These are phyloP conservation scores for Heliconius ismenius DNA, from an alignment of 2,888 invertebrate species.

Conservation along the genomic window DNA sequence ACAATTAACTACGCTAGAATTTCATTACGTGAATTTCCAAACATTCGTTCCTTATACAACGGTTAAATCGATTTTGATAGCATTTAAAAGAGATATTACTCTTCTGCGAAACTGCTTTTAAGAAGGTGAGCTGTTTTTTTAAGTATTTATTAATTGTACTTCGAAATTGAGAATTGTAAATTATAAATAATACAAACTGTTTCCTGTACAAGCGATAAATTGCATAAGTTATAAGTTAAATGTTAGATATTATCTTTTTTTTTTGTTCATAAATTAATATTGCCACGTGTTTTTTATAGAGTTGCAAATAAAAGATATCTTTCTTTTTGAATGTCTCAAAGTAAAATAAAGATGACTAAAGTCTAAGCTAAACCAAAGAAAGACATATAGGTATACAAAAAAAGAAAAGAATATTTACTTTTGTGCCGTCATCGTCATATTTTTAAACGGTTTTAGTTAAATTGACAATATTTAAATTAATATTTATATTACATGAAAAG, in stretches of 20 bases:
- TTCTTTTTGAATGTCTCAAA: too few species aligned
- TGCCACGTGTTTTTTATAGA: too few species aligned
- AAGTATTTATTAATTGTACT: not conserved
- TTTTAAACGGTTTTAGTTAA: too few species aligned
- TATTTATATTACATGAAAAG: not conserved
- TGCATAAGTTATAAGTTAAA: not conserved
- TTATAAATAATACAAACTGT: not conserved
- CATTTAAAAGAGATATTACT: not conserved
- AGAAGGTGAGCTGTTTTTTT: not conserved
- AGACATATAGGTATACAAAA: too few species aligned
- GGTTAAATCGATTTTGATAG: constrained; percentile 3
- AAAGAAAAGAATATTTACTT: not conserved
- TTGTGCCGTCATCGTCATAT: not conserved
- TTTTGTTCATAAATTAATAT: not conserved
- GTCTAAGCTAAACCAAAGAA: not conserved
- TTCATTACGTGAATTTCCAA: not conserved
- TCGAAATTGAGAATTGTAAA: not conserved
- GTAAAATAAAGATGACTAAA: not conserved
- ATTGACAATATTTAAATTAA: not conserved
- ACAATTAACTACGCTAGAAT: not conserved
- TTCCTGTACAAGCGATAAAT: not conserved
- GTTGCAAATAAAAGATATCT: too few species aligned
- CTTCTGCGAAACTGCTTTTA: constrained; percentile 2
- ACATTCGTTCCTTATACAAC: not conserved
- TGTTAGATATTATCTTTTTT: not conserved